Conservation (phyloP, 1,140 invertebrate species). For the Lepidurus packardi region DNA sequence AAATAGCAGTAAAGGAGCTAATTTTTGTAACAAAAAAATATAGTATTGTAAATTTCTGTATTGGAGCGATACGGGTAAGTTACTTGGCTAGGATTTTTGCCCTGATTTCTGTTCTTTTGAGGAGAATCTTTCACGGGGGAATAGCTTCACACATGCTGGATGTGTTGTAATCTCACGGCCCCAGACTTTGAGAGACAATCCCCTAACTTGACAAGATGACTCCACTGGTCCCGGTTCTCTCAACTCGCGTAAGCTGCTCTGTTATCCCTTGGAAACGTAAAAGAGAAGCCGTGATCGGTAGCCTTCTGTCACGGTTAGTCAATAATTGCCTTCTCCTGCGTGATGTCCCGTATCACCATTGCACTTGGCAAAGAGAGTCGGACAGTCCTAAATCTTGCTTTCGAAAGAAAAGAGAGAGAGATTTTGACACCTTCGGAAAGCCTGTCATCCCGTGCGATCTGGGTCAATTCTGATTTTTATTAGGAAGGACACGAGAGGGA, state of each 20-base stretch:
- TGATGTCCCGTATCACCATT: neutral
- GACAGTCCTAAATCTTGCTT: neutral
- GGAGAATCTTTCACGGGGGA: neutral
- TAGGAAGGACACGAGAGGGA: neutral
- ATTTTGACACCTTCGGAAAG: slow-evolving; percentile 18
- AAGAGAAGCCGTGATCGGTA: slow-evolving; percentile 3
- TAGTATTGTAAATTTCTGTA: too few species aligned
- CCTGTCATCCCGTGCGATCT: neutral
- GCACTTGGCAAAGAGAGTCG: neutral
- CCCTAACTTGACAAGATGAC: slow-evolving; percentile 21
- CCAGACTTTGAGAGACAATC: slow-evolving; percentile 13
- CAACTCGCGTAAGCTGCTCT: neutral
- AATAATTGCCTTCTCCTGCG: slow-evolving; percentile 15
- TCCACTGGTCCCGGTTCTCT: neutral
- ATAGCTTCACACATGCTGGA: slow-evolving; percentile 10
- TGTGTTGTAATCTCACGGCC: neutral
- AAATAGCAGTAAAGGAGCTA: too few species aligned
- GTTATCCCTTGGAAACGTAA: neutral
- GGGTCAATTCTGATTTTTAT: neutral
- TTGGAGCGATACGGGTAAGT: too few species aligned
- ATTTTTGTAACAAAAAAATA: too few species aligned
- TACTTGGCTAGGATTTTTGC: too few species aligned
- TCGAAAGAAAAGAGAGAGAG: neutral
- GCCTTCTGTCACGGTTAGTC: slow-evolving; percentile 10
- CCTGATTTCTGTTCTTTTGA: neutral